Evolutionary conservation across 2,797 vertebrate species (phyloP).

Genomic region (Halcyon leucocephala): DNA sequence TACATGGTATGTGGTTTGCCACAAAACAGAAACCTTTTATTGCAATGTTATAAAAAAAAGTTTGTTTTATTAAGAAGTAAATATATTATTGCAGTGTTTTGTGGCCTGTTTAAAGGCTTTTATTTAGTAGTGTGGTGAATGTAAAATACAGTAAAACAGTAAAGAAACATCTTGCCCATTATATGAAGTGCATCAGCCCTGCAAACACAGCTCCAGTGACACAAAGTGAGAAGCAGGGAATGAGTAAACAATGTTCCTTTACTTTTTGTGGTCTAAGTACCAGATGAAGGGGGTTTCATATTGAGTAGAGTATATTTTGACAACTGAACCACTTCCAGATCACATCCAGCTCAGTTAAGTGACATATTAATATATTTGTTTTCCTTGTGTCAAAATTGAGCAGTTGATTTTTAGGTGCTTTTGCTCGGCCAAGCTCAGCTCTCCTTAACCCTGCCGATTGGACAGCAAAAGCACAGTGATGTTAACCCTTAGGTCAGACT

Average conservation of each 20-base stretch:
- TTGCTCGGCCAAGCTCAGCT: constrained; percentile 65
- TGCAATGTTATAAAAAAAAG: constrained; percentile 73
- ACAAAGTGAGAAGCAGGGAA: constrained; percentile 44
- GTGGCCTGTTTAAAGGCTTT: constrained; percentile 84
- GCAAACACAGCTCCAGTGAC: constrained; percentile 2
- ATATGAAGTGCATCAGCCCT: constrained; percentile 60
- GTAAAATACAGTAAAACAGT: constrained; percentile 79
- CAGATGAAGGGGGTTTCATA: neutral
- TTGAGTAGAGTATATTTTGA: neutral
- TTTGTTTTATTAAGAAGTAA: constrained; percentile 77
- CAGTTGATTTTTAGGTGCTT: constrained; percentile 63
- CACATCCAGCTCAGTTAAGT: constrained; percentile 37
- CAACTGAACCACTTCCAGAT: constrained; percentile 34
- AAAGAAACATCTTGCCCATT: constrained; percentile 54
- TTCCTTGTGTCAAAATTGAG: constrained; percentile 22
- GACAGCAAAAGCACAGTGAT: constrained; percentile 24
- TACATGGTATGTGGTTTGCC: constrained; percentile 67
- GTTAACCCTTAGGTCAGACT: constrained; percentile 58
- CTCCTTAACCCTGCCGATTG: constrained; percentile 30
- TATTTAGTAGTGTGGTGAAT: constrained; percentile 77
- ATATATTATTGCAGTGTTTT: constrained; percentile 80
- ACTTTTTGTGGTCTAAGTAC: neutral
- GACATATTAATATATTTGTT: neutral
- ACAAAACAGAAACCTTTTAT: constrained; percentile 76
- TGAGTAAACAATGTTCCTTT: constrained; percentile 21